phyloP scores from a whole-genome alignment of 2,113 vertebrate species.

The Emberiza fucata region DNA sequence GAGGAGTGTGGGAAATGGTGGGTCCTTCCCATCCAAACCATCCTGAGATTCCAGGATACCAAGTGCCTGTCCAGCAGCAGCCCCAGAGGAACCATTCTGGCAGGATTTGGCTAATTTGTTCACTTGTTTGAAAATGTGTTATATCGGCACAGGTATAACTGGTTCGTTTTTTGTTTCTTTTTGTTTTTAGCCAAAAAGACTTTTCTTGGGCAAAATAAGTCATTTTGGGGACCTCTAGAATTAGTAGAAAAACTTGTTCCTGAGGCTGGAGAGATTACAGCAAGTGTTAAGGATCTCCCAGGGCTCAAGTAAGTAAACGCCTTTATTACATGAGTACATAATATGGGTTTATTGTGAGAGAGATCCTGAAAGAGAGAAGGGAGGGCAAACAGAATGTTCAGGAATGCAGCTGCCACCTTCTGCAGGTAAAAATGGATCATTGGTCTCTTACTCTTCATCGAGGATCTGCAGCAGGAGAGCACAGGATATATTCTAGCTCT shows the following conservation, averaged over 20 bases:
- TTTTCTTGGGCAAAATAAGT: slow-evolving; percentile 98
- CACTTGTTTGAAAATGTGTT: neutral
- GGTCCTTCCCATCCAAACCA: neutral
- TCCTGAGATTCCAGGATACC: neutral
- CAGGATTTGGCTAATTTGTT: neutral
- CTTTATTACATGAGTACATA: neutral
- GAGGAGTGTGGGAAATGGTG: accelerated
- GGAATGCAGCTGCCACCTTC: neutral
- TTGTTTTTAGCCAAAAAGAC: slow-evolving; percentile 89
- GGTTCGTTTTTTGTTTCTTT: neutral
- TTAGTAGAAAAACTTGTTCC: slow-evolving; percentile 96
- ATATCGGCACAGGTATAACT: accelerated
- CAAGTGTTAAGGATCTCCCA: slow-evolving; percentile 96
- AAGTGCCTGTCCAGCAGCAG: neutral
- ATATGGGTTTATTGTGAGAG: neutral
- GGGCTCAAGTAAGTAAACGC: slow-evolving; percentile 88
- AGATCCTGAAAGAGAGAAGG: neutral
- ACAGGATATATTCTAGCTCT: neutral
- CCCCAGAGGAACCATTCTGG: neutral
- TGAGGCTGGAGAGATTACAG: slow-evolving; percentile 96
- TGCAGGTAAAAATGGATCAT: neutral
- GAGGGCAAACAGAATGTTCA: neutral
- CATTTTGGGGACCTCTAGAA: slow-evolving; percentile 97
- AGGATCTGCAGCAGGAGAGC: neutral
- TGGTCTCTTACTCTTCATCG: neutral